Base-by-base conservation (phyloP, 1,140 invertebrate genomes). In the Drepana arcuata region DNA sequence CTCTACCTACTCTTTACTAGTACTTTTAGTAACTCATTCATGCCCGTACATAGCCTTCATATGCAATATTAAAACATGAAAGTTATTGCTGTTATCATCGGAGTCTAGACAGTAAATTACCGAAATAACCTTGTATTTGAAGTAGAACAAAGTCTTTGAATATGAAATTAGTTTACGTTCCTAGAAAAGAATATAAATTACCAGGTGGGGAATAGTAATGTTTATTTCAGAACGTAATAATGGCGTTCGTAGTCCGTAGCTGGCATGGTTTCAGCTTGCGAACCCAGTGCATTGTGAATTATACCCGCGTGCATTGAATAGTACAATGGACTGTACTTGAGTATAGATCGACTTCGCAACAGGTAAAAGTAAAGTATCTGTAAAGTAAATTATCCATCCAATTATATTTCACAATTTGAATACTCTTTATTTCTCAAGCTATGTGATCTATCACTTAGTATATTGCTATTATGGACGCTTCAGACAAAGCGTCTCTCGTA, bases 221-320 rank as follows among this genome's bases (percentile, higher is more conserved):
- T 45, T 45, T 39, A 41, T 48, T 41, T 48, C 28, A 48, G 26
- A 27, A 24, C 31, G 31, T 35, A 45, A 45, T 41, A 40, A 32
- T 39, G 28, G 31, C 18, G 18, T 7, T 33, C 13, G 25, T n/a
- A n/a, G n/a, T n/a, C n/a, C n/a, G n/a, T 40, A 26, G 36, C 46
- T 49, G 46, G 48, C 43, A 42, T 47, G 46, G 42, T 57, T 47
- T 36, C 31, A 42, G 50, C 18, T 47, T 24, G 32, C 41, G 36
- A 34, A 40, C 28, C 34, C 36, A 45, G 27, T 45, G 45, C 48
- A 45, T 23, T 16, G 42, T 52, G 45, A 49, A 52, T 48, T 47
- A 46, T 35, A 28, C 14, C 16, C 15, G 34, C 38, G 44, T 48
- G 46, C 43, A 48, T 37, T 44, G 41, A 51, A 59, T 47, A 46